phyloP scores from a whole-genome alignment of 1,140 invertebrate genomes.

The Eriocheir sinensis region DNA sequence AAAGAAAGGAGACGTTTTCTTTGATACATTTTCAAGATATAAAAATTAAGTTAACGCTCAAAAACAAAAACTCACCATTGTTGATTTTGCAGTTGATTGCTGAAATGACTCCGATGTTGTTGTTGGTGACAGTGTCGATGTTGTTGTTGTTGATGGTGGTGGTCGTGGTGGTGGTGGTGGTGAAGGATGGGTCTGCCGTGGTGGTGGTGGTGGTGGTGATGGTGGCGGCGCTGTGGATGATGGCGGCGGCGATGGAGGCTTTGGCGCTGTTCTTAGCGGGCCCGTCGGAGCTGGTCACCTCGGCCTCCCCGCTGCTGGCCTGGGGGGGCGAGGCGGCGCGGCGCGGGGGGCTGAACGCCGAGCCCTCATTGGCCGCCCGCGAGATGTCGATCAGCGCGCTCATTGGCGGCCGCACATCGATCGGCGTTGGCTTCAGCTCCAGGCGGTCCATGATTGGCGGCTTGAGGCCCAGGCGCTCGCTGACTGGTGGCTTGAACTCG shows the following conservation, averaged over 20 bases:
- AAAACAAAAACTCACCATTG: constrained; percentile 62
- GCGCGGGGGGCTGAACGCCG: constrained; percentile 77
- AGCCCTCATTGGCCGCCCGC: constrained; percentile 72
- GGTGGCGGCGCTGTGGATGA: constrained; percentile 53
- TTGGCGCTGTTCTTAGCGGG: constrained; percentile 20
- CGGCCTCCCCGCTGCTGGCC: constrained; percentile 75
- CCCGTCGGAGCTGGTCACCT: constrained; percentile 79
- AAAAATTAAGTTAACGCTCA: background rate
- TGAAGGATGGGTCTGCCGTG: constrained; percentile 76
- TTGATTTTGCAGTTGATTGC: constrained; percentile 32
- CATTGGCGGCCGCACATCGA: constrained; percentile 66
- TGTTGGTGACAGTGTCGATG: constrained; percentile 44
- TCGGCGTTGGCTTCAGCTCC: constrained; percentile 52
- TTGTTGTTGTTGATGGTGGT: constrained; percentile 65
- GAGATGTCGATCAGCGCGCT: constrained; percentile 43
- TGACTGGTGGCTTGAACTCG: constrained; percentile 66
- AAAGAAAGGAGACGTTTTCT: background rate
- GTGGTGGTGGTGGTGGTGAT: constrained; percentile 80
- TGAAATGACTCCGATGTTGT: constrained; percentile 51
- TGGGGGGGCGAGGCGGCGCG: constrained; percentile 57
- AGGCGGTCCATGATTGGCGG: constrained; percentile 65
- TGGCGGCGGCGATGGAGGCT: constrained; percentile 80
- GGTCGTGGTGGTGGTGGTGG: constrained; percentile 57
- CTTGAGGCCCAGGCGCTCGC: constrained; percentile 35
- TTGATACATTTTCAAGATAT: no score